phyloP scores from a whole-genome alignment of 2,113 vertebrate species.

The Xenopus tropicalis region DNA sequence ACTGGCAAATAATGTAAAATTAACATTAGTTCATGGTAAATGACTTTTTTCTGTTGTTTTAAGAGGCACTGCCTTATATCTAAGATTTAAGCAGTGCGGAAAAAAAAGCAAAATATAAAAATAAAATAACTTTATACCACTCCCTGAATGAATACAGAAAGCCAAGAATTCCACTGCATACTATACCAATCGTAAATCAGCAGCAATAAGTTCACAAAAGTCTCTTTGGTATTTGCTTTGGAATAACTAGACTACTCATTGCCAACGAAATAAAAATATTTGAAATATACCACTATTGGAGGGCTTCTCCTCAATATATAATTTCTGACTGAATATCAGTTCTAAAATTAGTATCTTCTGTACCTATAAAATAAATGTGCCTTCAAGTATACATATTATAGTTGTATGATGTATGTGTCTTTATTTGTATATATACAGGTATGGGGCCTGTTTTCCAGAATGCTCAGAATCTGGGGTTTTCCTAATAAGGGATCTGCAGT shows the following conservation, averaged over 20 bases:
- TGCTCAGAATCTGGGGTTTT: too few relatives aligned
- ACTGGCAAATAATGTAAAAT: not conserved
- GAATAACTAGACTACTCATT: not conserved
- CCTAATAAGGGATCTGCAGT: too few relatives aligned
- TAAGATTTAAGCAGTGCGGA: not conserved
- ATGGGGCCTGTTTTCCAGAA: too few relatives aligned
- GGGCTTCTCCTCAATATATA: not conserved
- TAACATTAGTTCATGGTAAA: not conserved
- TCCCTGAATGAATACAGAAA: constrained; percentile 15
- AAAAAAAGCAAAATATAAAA: constrained; percentile 12
- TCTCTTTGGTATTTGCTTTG: constrained; percentile 13
- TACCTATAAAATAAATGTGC: not conserved
- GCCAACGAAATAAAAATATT: constrained; percentile 19
- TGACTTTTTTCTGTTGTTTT: not conserved
- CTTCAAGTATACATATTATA: too few relatives aligned
- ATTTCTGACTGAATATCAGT: not conserved
- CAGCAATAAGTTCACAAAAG: constrained; percentile 10
- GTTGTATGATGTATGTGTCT: too few relatives aligned
- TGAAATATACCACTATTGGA: constrained; percentile 2
- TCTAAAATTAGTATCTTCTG: not conserved
- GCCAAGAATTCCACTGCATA: constrained; percentile 4
- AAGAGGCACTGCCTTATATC: not conserved
- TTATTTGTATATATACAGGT: too few relatives aligned
- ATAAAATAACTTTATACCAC: constrained; percentile 10
- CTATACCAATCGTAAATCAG: constrained; percentile 22